Evolutionary conservation across 2,888 invertebrate genomes (phyloP), one percentile per base, ranked within the genome.

Genomic region (Drosophila robusta): DNA sequence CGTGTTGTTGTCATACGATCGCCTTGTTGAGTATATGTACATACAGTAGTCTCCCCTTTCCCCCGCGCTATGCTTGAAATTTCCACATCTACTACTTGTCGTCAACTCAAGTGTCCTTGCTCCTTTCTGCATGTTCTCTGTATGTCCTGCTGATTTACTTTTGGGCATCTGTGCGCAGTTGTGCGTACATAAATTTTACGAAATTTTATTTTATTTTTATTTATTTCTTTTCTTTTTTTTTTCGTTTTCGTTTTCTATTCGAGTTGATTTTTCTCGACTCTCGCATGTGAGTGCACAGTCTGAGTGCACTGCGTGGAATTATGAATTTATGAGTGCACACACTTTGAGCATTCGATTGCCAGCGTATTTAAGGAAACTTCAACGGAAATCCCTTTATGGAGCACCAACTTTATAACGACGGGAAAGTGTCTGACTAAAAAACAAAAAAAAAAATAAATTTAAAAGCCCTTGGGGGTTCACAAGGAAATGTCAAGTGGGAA

Each of bases 81-180:
- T 22, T 66, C 49, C 45, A 36, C 42, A 39, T 42, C 60, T 52
- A 38, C 72, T 85, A 89, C 88, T 89, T 89, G 89, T 89, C 88
- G 83, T 79, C 82, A 67, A 64, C 78, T 89, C 87, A 89, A 89
- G 89, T 88, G 86, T 56, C 51, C 61, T 44, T 56, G 44, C 52
- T 24, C 62, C 16, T 56, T 32, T 42, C 32, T 14, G 26, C 7
- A 7, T 26, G 26, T 32, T 32, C 32, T 4, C 26, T 39, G 0
- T 5, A 24, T 57, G 65, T 70, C 45, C 54, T 54, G 60, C 66
- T 68, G 70, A 57, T 70, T 65, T 61, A 56, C 47, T 56, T 44
- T 57, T 6, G 60, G 54, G 67, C 84, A 85, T 86, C 84, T 85
- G 86, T 78, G 84, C 69, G 56, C 83, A 83, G 84, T 83, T 83